Conservation (phyloP, 2,888 invertebrate species). For the Podotricha telesiphe region DNA sequence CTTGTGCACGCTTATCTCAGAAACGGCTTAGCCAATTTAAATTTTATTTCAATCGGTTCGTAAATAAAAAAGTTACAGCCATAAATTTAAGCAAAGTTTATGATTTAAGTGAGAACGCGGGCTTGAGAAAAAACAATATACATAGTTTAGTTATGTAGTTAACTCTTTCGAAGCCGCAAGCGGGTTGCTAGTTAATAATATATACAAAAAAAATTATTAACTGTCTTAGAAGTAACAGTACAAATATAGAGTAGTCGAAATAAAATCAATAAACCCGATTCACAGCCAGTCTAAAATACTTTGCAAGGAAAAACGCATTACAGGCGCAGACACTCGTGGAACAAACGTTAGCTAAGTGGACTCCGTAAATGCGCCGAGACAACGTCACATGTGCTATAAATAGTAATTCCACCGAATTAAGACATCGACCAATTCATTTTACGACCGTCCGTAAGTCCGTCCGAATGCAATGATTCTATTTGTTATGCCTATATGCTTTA, state of each 20-base stretch:
- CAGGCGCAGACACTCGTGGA: neutral
- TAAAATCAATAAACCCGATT: neutral
- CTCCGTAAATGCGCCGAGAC: slow-evolving; percentile 30
- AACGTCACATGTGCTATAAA: slow-evolving; percentile 47
- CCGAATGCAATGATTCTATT: slow-evolving; percentile 28
- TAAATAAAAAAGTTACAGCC: too few species aligned
- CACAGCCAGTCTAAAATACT: neutral
- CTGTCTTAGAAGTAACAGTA: neutral
- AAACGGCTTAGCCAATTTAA: too few species aligned
- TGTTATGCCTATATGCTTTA: slow-evolving; percentile 1
- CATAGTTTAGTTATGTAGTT: too few species aligned
- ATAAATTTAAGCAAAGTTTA: too few species aligned
- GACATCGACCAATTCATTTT: slow-evolving; percentile 51
- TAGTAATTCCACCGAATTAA: slow-evolving; percentile 49
- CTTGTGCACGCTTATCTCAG: too few species aligned
- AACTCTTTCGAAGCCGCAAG: too few species aligned
- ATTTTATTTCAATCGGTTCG: too few species aligned
- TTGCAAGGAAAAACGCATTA: neutral
- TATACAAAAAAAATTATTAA: too few species aligned
- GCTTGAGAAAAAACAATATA: too few species aligned
- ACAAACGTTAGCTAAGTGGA: slow-evolving; percentile 18
- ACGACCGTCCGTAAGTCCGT: slow-evolving; percentile 44
- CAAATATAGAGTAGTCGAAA: too few species aligned
- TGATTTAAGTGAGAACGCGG: too few species aligned
- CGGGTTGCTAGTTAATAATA: too few species aligned